Evolutionary conservation across 2,797 vertebrate genomes (phyloP).

Genomic region (Anisognathus igniventris): DNA sequence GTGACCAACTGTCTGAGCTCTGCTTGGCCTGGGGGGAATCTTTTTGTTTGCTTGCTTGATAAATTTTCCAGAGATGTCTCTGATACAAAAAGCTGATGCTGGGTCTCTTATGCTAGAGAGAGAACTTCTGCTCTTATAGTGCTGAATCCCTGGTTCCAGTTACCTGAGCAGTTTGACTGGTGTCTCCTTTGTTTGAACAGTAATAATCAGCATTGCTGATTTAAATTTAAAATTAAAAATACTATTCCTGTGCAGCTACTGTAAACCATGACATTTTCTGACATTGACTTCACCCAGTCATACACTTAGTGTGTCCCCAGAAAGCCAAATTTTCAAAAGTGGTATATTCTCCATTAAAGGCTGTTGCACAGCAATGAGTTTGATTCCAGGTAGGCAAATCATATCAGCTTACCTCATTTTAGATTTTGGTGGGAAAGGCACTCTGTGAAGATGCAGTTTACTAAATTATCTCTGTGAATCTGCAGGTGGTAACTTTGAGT

Average conservation of each 20-base stretch:
- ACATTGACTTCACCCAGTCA: not conserved
- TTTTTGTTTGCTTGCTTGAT: not conserved
- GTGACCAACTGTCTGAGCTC: not conserved
- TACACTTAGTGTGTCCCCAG: not conserved
- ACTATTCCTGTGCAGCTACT: not conserved
- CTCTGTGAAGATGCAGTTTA: not conserved
- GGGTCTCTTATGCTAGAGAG: not conserved
- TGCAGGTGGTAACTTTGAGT: not conserved
- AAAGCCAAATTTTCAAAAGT: not conserved
- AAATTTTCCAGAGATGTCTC: not conserved
- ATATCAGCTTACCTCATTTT: not conserved
- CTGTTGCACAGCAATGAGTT: not conserved
- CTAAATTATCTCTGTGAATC: not conserved
- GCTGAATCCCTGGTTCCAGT: not conserved
- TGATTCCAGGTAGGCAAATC: not conserved
- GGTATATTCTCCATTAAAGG: not conserved
- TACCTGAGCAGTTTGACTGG: not conserved
- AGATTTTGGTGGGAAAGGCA: not conserved
- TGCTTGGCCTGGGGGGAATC: not conserved
- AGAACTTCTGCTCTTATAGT: accelerated
- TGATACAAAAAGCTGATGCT: not conserved
- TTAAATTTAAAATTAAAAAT: not conserved
- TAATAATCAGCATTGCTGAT: not conserved
- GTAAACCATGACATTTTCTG: not conserved
- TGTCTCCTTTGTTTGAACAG: not conserved